phyloP scores from a whole-genome alignment of 2,113 vertebrate species.

The Corvus hawaiiensis region DNA sequence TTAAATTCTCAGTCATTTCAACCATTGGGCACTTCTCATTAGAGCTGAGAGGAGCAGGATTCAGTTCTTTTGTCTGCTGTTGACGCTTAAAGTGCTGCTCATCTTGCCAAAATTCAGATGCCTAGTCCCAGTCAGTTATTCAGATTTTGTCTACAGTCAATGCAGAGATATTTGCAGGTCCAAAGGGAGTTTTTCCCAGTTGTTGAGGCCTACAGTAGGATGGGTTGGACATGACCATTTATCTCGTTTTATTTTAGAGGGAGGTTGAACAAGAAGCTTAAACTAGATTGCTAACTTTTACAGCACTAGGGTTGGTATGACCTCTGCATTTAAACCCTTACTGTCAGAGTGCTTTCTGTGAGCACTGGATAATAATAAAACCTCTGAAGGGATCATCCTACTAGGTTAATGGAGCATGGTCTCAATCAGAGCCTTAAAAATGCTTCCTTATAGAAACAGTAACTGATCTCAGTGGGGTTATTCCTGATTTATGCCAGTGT shows the following conservation, averaged over 20 bases:
- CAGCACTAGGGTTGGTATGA: not conserved
- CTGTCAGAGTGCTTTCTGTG: not conserved
- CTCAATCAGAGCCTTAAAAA: conserved; percentile 53
- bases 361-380: not conserved
- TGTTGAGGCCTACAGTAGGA: not conserved
- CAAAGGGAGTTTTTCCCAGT: not conserved
- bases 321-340: not conserved
- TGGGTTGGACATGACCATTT: not conserved
- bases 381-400: not conserved
- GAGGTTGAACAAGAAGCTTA: not conserved
- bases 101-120: not conserved
- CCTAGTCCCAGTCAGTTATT: not conserved
- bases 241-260: not conserved
- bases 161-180: not conserved
- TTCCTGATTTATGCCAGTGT: conserved; percentile 50
- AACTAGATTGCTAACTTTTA: not conserved
- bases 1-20: not conserved
- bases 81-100: not conserved
- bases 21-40: not conserved
- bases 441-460: conserved; percentile 37
- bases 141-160: not conserved
- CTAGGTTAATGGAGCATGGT: conserved; percentile 32
- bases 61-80: not conserved
- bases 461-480: conserved; percentile 41
- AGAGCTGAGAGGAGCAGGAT: not conserved